Conservation (phyloP, 2,888 invertebrate species). For the Candidula unifasciata region DNA sequence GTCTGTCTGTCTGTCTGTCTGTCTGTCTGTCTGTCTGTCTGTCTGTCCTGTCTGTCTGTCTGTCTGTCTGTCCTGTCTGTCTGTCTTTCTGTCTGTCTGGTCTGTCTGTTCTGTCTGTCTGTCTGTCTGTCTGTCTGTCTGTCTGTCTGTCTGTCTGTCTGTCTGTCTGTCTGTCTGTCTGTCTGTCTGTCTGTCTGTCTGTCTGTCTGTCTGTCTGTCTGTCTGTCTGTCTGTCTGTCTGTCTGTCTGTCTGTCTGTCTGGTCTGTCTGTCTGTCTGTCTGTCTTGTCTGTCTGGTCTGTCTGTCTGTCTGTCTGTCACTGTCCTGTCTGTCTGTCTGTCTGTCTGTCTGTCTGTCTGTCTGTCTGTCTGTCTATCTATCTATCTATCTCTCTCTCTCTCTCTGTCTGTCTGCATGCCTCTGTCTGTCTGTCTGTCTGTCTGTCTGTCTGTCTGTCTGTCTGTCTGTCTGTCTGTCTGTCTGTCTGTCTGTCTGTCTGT, state of each 20-base stretch:
- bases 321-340: not conserved
- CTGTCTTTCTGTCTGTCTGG: too few species aligned
- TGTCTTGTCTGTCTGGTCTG: not conserved
- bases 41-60: too few species aligned
- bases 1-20: slow-evolving; percentile 10
- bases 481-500: not conserved
- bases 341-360: not conserved
- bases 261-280: too few species aligned
- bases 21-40: slow-evolving; percentile 7
- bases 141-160: too few species aligned
- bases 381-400: not conserved
- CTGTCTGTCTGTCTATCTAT: not conserved
- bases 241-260: too few species aligned
- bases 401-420: not conserved
- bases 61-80: too few species aligned
- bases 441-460: not conserved
- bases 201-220: too few species aligned
- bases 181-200: too few species aligned
- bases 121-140: too few species aligned
- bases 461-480: not conserved
- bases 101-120: too few species aligned
- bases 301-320: slow-evolving; percentile 1
- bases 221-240: too few species aligned
- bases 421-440: not conserved
- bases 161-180: too few species aligned